These are phyloP conservation scores for Sciurus niger DNA, from an alignment of 2,113 vertebrate species.

Conservation along the genomic window DNA sequence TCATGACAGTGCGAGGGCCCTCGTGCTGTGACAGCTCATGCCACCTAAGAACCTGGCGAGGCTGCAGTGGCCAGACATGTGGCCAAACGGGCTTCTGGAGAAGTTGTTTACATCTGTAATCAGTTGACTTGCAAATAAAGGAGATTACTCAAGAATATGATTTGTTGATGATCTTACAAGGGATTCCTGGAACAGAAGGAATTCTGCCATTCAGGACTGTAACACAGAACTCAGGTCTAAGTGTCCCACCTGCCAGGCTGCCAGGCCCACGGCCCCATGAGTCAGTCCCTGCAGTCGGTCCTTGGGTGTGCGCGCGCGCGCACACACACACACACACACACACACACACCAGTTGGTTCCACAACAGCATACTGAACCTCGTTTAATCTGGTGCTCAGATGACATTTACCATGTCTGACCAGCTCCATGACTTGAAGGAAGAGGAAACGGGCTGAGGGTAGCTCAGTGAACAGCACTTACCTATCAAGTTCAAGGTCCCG, in stretches of 20 bases:
- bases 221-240: not conserved
- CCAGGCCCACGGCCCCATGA: not conserved
- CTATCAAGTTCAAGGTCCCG: not conserved
- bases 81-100: not conserved
- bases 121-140: not conserved
- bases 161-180: accelerated
- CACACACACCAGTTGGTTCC: too few species aligned
- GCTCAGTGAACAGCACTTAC: not conserved
- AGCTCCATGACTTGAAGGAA: not conserved
- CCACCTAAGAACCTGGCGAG: accelerated
- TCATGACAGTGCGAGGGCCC: not conserved
- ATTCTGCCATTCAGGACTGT: not conserved
- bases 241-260: not conserved
- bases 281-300: not conserved
- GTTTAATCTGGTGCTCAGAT: not conserved
- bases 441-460: not conserved
- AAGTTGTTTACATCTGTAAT: not conserved
- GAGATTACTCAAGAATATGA: accelerated
- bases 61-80: accelerated
- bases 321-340: too few species aligned
- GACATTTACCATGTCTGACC: too few species aligned
- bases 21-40: not conserved
- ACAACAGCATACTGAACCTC: too few species aligned
- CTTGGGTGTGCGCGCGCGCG: too few species aligned
- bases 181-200: not conserved